These are phyloP conservation scores for Hemichromis elongatus DNA, from an alignment of 2,113 vertebrate species.

Conservation along the genomic window DNA sequence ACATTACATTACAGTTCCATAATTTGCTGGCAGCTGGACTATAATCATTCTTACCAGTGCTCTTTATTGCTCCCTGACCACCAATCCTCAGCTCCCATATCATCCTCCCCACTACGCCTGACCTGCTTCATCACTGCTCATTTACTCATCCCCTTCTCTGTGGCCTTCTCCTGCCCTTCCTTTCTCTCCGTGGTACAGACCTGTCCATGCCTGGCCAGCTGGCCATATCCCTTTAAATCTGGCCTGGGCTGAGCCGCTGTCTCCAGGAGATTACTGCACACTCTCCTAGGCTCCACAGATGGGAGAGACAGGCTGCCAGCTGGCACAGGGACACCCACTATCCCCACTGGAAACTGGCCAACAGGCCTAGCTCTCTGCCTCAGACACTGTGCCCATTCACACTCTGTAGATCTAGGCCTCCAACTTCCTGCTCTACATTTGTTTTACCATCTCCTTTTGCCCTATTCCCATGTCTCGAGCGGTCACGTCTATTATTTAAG, in stretches of 20 bases:
- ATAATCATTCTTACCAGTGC: conserved; percentile 54
- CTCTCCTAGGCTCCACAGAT: conserved; percentile 76
- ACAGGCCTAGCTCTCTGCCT: conserved; percentile 51
- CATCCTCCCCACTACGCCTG: conserved; percentile 55
- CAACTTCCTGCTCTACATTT: conserved; percentile 16
- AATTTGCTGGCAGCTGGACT: conserved; percentile 54
- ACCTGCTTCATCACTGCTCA: conserved; percentile 52
- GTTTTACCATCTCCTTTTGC: not conserved
- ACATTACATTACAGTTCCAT: conserved; percentile 37
- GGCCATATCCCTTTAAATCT: conserved; percentile 75
- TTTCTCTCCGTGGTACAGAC: conserved; percentile 57
- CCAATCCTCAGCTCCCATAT: conserved; percentile 51
- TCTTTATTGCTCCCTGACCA: conserved; percentile 60
- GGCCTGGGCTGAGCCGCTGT: conserved; percentile 58
- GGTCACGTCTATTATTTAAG: not conserved
- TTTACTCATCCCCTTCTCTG: conserved; percentile 36
- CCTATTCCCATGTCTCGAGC: not conserved
- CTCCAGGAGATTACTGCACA: conserved; percentile 76
- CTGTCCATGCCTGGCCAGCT: conserved; percentile 66
- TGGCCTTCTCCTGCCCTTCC: conserved; percentile 60
- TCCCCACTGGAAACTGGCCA: conserved; percentile 70
- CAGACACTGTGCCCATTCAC: conserved; percentile 56
- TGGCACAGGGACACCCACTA: conserved; percentile 74
- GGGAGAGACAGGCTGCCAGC: conserved; percentile 76
- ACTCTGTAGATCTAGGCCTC: conserved; percentile 26